A percentile compares a stretch with the other conserved stretches of the same genome.
These are phyloP conservation scores for Maconellicoccus hirsutus DNA, from an alignment of 1,140 invertebrate genomes.

Conservation along the genomic window DNA sequence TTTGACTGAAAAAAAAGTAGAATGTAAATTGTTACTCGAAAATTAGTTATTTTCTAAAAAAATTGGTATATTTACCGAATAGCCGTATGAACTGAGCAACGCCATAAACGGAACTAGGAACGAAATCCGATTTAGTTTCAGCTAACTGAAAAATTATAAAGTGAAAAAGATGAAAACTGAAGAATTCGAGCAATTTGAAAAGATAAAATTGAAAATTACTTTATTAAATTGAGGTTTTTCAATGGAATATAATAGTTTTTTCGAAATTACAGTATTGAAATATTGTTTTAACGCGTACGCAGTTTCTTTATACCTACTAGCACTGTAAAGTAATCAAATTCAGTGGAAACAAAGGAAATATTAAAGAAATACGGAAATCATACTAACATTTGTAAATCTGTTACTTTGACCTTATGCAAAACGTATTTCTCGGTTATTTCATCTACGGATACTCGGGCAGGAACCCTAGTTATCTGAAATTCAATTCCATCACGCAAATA, in stretches of 20 bases:
- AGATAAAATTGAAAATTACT: not conserved
- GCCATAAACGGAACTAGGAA: not conserved
- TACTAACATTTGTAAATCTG: not conserved
- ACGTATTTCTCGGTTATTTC: not conserved
- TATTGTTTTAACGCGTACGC: not conserved
- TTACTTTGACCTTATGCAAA: not conserved
- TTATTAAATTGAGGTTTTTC: not conserved
- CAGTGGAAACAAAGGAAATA: too few species aligned
- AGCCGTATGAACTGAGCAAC: not conserved
- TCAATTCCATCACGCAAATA: too few species aligned
- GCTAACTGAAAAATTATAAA: not conserved
- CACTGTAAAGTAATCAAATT: not conserved
- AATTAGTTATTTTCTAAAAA: too few species aligned
- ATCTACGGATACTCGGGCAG: not conserved
- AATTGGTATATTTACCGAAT: not conserved
- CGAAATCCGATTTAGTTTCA: not conserved
- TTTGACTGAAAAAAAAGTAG: conserved; percentile 4
- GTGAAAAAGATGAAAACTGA: not conserved
- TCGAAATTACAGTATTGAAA: not conserved
- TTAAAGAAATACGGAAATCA: not conserved
- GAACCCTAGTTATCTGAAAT: conserved; percentile 14
- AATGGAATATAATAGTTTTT: not conserved
- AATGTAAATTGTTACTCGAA: too few species aligned
- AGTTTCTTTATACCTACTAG: not conserved
- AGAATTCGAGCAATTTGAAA: not conserved